phyloP scores from a whole-genome alignment of 2,113 vertebrate genomes.

The Poicephalus gulielmi region DNA sequence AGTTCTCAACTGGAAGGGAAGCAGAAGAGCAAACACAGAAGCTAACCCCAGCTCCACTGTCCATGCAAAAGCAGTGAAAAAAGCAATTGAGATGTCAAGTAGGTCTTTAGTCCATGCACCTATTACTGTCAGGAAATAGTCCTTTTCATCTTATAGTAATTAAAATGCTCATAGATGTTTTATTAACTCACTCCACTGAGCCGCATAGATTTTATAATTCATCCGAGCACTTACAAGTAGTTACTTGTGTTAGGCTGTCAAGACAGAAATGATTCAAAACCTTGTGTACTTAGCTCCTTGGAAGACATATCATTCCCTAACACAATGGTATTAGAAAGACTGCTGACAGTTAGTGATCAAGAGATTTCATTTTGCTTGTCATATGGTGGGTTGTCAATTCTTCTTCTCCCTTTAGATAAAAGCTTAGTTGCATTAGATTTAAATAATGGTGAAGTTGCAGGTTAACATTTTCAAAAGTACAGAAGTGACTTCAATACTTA shows the following conservation, averaged over 20 bases:
- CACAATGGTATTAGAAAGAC: constrained; percentile 66
- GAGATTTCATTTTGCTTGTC: constrained; percentile 71
- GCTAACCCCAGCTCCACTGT: background rate
- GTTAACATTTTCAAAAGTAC: constrained; percentile 59
- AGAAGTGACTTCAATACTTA: constrained; percentile 40
- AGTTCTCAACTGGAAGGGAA: background rate
- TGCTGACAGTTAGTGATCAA: constrained; percentile 69
- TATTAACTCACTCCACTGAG: constrained; percentile 41
- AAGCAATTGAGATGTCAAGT: background rate
- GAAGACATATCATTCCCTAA: constrained; percentile 67
- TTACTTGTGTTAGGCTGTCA: constrained; percentile 64
- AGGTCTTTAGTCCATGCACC: background rate
- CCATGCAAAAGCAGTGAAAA: background rate
- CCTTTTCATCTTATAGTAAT: constrained; percentile 30
- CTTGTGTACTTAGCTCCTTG: constrained; percentile 53
- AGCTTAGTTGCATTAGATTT: constrained; percentile 63
- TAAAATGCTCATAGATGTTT: constrained; percentile 54
- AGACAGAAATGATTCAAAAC: constrained; percentile 60
- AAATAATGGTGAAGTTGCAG: constrained; percentile 62
- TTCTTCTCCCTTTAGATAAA: constrained; percentile 63
- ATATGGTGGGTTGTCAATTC: constrained; percentile 68
- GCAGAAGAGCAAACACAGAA: background rate
- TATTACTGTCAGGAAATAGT: background rate
- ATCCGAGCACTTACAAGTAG: constrained; percentile 57
- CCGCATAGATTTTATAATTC: constrained; percentile 55